Conservation (phyloP, 2,797 vertebrate species). For the Intellagama lesueurii region DNA sequence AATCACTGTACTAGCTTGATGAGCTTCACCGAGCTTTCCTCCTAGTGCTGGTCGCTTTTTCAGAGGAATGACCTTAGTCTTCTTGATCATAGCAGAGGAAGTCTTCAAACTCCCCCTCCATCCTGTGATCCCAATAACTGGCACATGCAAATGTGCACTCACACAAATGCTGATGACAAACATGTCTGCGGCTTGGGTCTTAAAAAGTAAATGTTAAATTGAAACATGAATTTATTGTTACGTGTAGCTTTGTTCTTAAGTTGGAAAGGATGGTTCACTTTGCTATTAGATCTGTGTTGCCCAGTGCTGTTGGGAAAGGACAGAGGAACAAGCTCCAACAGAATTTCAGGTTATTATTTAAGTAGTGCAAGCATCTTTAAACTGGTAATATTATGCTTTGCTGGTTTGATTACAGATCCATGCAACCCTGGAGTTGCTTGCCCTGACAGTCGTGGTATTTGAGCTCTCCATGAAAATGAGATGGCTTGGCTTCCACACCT, state of each 20-base stretch:
- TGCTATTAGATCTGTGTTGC: background rate
- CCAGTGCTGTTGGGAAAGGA: too few species aligned
- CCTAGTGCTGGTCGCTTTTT: too few species aligned
- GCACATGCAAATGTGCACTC: too few species aligned
- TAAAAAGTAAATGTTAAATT: background rate
- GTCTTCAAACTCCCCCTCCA: too few species aligned
- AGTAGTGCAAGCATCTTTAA: too few species aligned
- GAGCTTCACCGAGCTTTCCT: too few species aligned
- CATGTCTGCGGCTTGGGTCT: too few species aligned
- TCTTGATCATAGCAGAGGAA: too few species aligned
- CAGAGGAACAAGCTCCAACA: background rate
- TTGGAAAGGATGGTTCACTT: background rate
- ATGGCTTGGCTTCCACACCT: conserved; percentile 95
- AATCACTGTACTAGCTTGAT: too few species aligned
- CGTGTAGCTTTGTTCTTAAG: background rate
- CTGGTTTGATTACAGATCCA: conserved; percentile 84
- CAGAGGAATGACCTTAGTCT: background rate
- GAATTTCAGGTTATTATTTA: background rate
- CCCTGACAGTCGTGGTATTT: conserved; percentile 91
- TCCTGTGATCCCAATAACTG: too few species aligned
- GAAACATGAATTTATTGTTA: background rate
- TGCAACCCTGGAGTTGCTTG: conserved; percentile 93
- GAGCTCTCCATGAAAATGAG: conserved; percentile 96
- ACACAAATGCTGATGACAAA: too few species aligned
- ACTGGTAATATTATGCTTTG: background rate